Base-by-base conservation (phyloP, 2,113 vertebrate species). In the Saccopteryx bilineata region DNA sequence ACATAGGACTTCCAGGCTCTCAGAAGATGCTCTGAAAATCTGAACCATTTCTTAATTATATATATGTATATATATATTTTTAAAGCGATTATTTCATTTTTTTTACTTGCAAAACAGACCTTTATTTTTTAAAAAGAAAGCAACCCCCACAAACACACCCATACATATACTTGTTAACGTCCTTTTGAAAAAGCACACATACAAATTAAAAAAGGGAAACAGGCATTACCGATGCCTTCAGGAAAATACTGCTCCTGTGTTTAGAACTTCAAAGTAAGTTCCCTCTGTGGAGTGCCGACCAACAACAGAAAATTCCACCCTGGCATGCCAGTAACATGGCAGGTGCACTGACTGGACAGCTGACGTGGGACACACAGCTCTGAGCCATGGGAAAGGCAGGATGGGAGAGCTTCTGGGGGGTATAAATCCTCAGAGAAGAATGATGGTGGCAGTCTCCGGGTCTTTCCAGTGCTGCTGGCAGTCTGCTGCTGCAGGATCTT, bases 161-260 rank as follows among this genome's bases (percentile, higher is more conserved):
- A n/a, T 0, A 9, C 5, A 3, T 7, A 28, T 0, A 6, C 17
- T 52, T 48, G 7, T 54, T 39, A 39, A 12, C 0, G 0, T 50
- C 24, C 24, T 63, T 75, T 85, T 65, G 10, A 5, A n/a, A 84
- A 61, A 75, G 12, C 19, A 7, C 6, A 19, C 12, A 6, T 83
- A 80, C 9, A 54, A 75, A 46, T 28, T 74, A 63, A 17, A n/a
- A 4, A 31, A 14, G 46, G n/a, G 63, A 11, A 48, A 2, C 28
- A 12, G 0, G 4, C 6, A 0, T 56, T 9, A 5, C n/a, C 0
- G 15, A 52, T 19, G 10, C 24, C 66, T 56, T 69, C 18, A 61
- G 79, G 71, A 21, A 72, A 18, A 24, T 17, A 18, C 18, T 2
- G 7, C 86, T 56, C 63, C 7, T 61, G 52, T 17, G 10, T 18